Evolutionary conservation across 2,888 invertebrate species (phyloP).

Genomic region (Tuberolachnus salignus): DNA sequence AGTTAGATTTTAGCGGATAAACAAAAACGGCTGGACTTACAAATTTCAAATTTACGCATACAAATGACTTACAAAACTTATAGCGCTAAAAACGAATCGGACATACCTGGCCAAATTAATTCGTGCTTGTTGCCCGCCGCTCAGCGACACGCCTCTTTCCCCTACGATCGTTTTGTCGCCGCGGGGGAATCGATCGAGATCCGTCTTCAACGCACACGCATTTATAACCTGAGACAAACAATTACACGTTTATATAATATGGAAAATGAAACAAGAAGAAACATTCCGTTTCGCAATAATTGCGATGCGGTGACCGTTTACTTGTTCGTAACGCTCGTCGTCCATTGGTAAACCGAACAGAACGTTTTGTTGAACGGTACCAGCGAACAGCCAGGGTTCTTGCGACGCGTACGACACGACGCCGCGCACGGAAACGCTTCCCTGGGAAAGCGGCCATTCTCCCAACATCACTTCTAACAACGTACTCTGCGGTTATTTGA

Average conservation of each 20-base stretch:
- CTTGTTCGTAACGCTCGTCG: constrained; percentile 71
- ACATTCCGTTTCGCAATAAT: too few species aligned
- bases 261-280: constrained; percentile 17
- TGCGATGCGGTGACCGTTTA: too few species aligned
- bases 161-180: constrained; percentile 86
- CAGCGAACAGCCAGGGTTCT: constrained; percentile 60
- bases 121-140: constrained; percentile 86
- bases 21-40: too few species aligned
- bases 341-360: constrained; percentile 83
- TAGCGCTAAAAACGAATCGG: neutral
- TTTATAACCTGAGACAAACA: constrained; percentile 73
- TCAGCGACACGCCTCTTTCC: constrained; percentile 81
- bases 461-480: neutral
- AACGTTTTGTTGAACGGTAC: constrained; percentile 89
- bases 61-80: too few species aligned
- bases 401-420: too few species aligned
- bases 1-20: too few species aligned
- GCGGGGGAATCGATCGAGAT: constrained; percentile 77
- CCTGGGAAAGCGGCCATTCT: neutral
- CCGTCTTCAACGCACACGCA: constrained; percentile 75
- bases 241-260: too few species aligned
- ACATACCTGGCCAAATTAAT: constrained; percentile 64
- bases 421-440: neutral
- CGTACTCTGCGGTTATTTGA: neutral
- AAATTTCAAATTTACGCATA: too few species aligned